A percentile compares a stretch with the other conserved stretches of the same genome.
Evolutionary conservation across 2,113 vertebrate species (phyloP).

Genomic region (Peucedramus taeniatus): DNA sequence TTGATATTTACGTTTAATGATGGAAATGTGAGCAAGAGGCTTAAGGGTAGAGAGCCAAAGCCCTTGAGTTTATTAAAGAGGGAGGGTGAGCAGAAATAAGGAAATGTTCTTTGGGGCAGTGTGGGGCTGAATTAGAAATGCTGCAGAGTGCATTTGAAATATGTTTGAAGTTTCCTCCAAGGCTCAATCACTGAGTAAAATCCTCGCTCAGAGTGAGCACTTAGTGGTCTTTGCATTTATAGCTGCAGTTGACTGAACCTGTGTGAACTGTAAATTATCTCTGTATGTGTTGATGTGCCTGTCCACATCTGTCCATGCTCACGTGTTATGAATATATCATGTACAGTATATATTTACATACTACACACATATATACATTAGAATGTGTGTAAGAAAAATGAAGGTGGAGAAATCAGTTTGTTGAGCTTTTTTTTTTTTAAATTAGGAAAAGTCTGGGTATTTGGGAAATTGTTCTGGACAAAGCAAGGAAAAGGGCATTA

Average conservation of each 20-base stretch:
- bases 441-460: constrained; percentile 49
- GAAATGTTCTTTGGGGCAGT: not conserved
- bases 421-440: constrained; percentile 7
- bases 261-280: not conserved
- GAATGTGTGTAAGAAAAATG: not conserved
- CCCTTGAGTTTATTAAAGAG: not conserved
- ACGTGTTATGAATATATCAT: accelerated
- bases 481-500: constrained; percentile 79
- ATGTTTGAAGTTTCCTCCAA: not conserved
- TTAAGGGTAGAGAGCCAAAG: not conserved
- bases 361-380: too few species aligned
- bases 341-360: too few species aligned
- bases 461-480: constrained; percentile 77
- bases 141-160: not conserved
- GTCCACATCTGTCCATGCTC: not conserved
- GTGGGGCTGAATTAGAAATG: not conserved
- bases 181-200: not conserved
- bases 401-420: not conserved
- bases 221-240: not conserved
- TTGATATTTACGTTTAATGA: not conserved
- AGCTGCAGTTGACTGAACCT: not conserved
- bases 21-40: not conserved
- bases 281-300: not conserved
- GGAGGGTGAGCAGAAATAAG: not conserved
- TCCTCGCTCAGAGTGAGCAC: not conserved